Conservation (phyloP, 2,888 invertebrate genomes). For the Chaetoderma sp. region DNA sequence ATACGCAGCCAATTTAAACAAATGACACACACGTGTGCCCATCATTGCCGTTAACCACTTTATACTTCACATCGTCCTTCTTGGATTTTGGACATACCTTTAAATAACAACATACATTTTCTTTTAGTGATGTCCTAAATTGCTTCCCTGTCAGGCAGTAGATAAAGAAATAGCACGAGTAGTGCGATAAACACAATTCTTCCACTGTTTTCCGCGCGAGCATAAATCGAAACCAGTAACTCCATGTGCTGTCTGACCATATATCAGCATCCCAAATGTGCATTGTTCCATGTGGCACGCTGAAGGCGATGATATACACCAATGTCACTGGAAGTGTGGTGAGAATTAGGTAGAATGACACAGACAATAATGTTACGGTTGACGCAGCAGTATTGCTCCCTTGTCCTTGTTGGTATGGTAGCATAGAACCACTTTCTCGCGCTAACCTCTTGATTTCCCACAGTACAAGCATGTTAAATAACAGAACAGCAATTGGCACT, state of each 20-base stretch:
- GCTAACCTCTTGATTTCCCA: conserved; percentile 61
- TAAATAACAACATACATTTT: background rate
- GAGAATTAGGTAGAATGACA: conserved; percentile 68
- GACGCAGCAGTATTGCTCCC: conserved; percentile 55
- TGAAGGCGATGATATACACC: conserved; percentile 56
- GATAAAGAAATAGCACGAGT: conserved; percentile 59
- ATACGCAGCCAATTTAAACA: too few relatives aligned
- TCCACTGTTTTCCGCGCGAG: conserved; percentile 53
- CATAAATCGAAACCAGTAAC: conserved; percentile 41
- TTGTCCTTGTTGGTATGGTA: conserved; percentile 23
- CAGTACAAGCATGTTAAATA: conserved; percentile 66
- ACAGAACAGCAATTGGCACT: conserved; percentile 60
- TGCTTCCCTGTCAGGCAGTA: conserved; percentile 56
- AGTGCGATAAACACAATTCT: conserved; percentile 59
- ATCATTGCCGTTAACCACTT: conserved; percentile 2
- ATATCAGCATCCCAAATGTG: conserved; percentile 45
- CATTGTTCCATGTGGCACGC: conserved; percentile 49
- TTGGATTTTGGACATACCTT: background rate
- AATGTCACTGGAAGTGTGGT: conserved; percentile 67
- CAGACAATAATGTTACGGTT: conserved; percentile 64
- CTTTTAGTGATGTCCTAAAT: conserved; percentile 43
- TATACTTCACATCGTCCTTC: background rate
- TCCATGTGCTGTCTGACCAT: conserved; percentile 47
- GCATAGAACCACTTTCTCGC: conserved; percentile 44
- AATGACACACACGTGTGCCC: conserved; percentile 4